These are phyloP conservation scores for Coturnix japonica DNA, from an alignment of 2,113 vertebrate species.

Conservation along the genomic window DNA sequence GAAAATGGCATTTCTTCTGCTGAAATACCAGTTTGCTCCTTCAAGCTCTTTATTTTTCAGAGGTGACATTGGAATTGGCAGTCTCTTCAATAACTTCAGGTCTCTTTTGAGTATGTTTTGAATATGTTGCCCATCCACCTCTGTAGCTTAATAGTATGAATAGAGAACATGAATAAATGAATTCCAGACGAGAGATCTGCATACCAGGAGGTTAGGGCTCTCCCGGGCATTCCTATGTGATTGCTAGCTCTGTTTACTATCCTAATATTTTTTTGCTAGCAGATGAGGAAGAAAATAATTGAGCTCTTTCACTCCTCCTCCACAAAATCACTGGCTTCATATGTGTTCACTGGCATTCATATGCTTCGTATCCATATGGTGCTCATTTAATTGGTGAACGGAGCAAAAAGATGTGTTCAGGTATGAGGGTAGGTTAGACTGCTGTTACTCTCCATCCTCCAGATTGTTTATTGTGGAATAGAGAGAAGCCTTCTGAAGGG, in stretches of 20 bases:
- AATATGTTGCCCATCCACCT: not conserved
- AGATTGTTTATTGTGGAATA: conserved; percentile 24
- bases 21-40: not conserved
- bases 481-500: not conserved
- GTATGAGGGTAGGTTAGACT: rapidly evolving
- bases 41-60: not conserved
- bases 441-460: not conserved
- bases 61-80: not conserved
- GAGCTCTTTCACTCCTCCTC: not conserved
- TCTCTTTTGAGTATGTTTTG: not conserved
- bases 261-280: not conserved
- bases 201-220: not conserved
- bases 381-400: not conserved
- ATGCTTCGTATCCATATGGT: not conserved
- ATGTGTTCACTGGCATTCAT: too few species aligned
- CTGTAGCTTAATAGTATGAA: not conserved
- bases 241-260: not conserved
- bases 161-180: not conserved
- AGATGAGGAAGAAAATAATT: not conserved
- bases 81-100: not conserved
- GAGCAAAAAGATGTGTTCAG: not conserved
- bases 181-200: conserved; percentile 42
- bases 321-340: not conserved
- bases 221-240: not conserved
- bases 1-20: not conserved